These are phyloP conservation scores for Brassicogethes aeneus DNA, from an alignment of 2,888 invertebrate species.

Conservation along the genomic window DNA sequence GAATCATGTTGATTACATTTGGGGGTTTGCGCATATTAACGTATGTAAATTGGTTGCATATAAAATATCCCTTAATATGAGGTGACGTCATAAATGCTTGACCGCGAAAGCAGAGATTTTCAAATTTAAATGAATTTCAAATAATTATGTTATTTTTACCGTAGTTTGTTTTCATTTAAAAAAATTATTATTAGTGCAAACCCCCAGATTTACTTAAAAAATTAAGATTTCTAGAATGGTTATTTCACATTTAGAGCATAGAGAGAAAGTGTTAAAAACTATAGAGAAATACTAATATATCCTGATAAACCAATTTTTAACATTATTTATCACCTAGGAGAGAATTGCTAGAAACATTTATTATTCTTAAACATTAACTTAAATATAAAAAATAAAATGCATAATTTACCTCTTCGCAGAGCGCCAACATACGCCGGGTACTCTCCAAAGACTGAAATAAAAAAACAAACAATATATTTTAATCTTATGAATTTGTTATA, in stretches of 20 bases:
- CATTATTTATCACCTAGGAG: slow-evolving; percentile 13
- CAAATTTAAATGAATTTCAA: too few relatives aligned
- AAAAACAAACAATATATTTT: too few relatives aligned
- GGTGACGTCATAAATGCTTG: too few relatives aligned
- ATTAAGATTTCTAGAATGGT: slow-evolving; percentile 4
- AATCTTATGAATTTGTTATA: too few relatives aligned
- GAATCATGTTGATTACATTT: slow-evolving; percentile 4
- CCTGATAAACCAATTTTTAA: slow-evolving; percentile 14
- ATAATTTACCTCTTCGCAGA: slow-evolving; percentile 84
- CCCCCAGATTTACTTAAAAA: background rate
- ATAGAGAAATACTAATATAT: slow-evolving; percentile 13
- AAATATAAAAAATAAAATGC: background rate
- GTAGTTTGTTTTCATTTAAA: too few relatives aligned
- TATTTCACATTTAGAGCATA: slow-evolving; percentile 23
- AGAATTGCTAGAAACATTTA: background rate
- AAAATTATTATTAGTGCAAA: too few relatives aligned
- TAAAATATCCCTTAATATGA: too few relatives aligned
- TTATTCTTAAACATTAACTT: background rate
- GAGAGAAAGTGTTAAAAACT: slow-evolving; percentile 19
- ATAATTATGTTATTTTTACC: too few relatives aligned
- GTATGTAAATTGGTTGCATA: too few relatives aligned
- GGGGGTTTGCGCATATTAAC: too few relatives aligned
- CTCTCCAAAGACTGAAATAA: slow-evolving; percentile 81
- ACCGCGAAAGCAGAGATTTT: too few relatives aligned
- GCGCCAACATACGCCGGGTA: slow-evolving; percentile 83